Conservation (phyloP, 2,888 invertebrate species). For the Melangyna quadrimaculata region DNA sequence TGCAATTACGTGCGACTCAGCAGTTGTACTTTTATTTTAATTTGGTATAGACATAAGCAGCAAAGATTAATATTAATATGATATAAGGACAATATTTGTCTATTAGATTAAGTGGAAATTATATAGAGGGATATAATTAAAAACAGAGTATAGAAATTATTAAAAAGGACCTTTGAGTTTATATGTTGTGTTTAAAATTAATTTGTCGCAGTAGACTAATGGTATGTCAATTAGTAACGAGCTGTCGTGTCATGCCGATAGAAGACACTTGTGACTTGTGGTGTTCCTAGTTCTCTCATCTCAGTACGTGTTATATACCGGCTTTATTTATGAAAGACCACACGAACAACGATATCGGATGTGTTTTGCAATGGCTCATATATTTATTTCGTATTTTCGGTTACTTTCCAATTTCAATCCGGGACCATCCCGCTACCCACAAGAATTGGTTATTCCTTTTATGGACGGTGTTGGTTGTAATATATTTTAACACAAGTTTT, state of each 20-base stretch:
- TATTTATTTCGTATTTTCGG: conserved; percentile 76
- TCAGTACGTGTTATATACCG: background rate
- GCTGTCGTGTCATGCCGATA: background rate
- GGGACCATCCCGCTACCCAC: conserved; percentile 25
- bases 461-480: conserved; percentile 73
- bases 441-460: conserved; percentile 40
- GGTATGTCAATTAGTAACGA: no score
- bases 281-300: no score
- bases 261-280: no score
- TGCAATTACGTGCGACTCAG: no score
- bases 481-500: conserved; percentile 49
- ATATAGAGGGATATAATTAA: background rate
- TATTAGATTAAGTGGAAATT: background rate
- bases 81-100: background rate
- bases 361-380: conserved; percentile 68
- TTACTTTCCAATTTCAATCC: conserved; percentile 73
- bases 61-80: no score
- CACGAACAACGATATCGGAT: background rate
- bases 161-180: no score
- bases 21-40: no score
- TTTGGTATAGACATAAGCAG: no score
- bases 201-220: no score
- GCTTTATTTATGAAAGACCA: background rate
- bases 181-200: no score
- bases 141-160: no score